Evolutionary conservation across 2,113 vertebrate species (phyloP).

Genomic region (Solea senegalensis): DNA sequence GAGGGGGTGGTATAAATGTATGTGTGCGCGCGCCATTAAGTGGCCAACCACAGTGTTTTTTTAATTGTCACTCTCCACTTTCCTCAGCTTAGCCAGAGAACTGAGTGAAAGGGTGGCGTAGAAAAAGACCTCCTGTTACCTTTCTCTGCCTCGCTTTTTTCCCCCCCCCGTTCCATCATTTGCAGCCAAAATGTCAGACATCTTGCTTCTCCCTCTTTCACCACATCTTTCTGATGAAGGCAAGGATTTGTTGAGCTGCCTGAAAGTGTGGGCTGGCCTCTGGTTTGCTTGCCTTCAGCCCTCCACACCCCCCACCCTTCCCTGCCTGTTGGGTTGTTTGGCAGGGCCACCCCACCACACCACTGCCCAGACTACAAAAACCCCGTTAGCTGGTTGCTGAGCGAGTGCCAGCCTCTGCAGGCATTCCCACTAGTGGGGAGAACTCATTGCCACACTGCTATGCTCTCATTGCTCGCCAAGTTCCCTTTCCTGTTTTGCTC

Average conservation of each 20-base stretch:
- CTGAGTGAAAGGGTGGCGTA: too few relatives aligned
- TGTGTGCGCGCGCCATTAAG: conserved; percentile 9
- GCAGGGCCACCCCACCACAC: conserved; percentile 52
- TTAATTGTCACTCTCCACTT: background rate
- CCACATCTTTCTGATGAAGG: conserved; percentile 42
- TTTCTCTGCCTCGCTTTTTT: conserved; percentile 11
- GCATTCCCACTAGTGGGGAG: conserved; percentile 72
- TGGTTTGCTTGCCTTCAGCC: conserved; percentile 21
- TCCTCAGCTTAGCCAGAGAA: conserved; percentile 1
- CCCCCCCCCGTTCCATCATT: background rate
- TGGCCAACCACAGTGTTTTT: conserved; percentile 9
- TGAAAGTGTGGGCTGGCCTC: conserved; percentile 42
- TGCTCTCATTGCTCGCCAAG: conserved; percentile 67
- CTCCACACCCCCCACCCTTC: background rate
- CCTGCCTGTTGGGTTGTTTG: conserved; percentile 58
- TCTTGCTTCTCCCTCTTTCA: conserved; percentile 30
- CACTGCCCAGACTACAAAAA: conserved; percentile 68
- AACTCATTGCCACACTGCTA: conserved; percentile 63
- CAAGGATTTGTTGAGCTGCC: conserved; percentile 50
- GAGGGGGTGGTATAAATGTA: conserved; percentile 4
- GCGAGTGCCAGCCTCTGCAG: conserved; percentile 68
- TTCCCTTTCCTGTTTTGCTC: conserved; percentile 65
- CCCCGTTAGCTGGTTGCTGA: conserved; percentile 65
- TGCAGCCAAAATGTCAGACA: conserved; percentile 31
- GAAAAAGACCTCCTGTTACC: background rate